Base-by-base conservation (phyloP, 1,140 invertebrate species). In the Drosophila ohnishii region DNA sequence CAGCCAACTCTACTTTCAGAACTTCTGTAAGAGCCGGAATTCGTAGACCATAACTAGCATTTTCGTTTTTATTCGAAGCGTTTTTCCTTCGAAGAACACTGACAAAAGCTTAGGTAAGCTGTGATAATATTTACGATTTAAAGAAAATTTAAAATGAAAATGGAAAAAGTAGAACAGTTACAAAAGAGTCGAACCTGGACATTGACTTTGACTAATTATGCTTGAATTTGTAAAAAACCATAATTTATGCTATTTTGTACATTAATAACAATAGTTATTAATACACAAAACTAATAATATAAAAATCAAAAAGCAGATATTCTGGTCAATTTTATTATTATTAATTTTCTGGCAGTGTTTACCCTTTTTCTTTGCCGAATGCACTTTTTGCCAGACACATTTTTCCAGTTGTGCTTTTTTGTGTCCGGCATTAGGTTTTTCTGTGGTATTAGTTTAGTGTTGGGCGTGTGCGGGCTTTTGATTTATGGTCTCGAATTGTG, bases 401-500 rank as follows among this genome's bases (percentile, higher is more conserved):
- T 69, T 78, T 73, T 64, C 56, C 51, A 56, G 19, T 61, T 16
- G 39, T 50, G 42, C 14, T 62, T 62, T 61, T 74, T 67, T 58
- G 22, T 25, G 25, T 14, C 28, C 30, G 13, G 63, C 59, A 61
- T 44, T 64, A 64, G 64, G 37, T 69, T 65, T 53, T 69, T 32
- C 56, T 58, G 37, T 70, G 62, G 62, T 47, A 75, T 83, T 66
- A 75, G 76, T 78, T 78, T 63, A 53, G 74, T 70, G 48, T 44
- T 74, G 67, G 67, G 69, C 67, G 69, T 85, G 82, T 74, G 64
- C 61, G 55, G 65, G 65, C 40, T 84, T 85, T 78, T 85, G 82
- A 85, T 85, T 85, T 86, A 85, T 85, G 69, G 69, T 53, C 62
- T 81, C 30, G 74, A 78, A 74, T 85, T 80, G 78, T 81, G 78